Conservation (phyloP, 2,113 vertebrate genomes). For the Cnemophilus loriae region DNA sequence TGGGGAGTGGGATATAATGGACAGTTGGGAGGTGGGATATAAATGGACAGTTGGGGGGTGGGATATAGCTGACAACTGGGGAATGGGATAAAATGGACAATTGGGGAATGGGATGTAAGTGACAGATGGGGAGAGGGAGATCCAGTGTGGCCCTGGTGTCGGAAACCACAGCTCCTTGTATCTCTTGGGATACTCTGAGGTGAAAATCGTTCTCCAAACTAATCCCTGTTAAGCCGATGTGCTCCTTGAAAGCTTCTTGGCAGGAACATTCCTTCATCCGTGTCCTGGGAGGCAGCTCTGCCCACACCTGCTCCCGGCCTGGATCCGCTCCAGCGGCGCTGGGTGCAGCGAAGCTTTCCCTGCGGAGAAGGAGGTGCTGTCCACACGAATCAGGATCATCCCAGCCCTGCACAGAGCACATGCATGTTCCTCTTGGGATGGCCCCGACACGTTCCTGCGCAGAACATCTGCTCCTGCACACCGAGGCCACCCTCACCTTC, state of each 20-base stretch:
- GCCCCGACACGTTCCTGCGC: neutral
- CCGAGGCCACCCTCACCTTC: neutral
- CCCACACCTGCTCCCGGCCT: neutral
- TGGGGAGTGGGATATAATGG: neutral
- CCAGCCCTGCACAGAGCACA: neutral
- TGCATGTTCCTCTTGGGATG: neutral
- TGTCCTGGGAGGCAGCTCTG: neutral
- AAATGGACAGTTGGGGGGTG: rapidly evolving
- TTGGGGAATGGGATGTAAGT: neutral
- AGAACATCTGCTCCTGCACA: constrained; percentile 36
- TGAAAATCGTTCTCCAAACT: neutral
- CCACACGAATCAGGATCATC: neutral
- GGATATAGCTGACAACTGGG: neutral
- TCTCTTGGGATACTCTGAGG: rapidly evolving
- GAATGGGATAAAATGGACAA: neutral
- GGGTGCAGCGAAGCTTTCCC: neutral
- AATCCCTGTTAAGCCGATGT: rapidly evolving
- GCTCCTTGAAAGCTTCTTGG: neutral
- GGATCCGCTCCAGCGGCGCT: rapidly evolving
- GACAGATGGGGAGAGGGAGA: neutral
- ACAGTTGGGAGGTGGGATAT: too few species aligned
- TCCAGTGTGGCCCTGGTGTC: rapidly evolving
- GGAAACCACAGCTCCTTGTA: neutral
- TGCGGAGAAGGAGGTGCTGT: neutral
- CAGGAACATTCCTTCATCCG: neutral